phyloP scores from a whole-genome alignment of 1,140 invertebrate genomes.

The Lepidotrigona ventralis region DNA sequence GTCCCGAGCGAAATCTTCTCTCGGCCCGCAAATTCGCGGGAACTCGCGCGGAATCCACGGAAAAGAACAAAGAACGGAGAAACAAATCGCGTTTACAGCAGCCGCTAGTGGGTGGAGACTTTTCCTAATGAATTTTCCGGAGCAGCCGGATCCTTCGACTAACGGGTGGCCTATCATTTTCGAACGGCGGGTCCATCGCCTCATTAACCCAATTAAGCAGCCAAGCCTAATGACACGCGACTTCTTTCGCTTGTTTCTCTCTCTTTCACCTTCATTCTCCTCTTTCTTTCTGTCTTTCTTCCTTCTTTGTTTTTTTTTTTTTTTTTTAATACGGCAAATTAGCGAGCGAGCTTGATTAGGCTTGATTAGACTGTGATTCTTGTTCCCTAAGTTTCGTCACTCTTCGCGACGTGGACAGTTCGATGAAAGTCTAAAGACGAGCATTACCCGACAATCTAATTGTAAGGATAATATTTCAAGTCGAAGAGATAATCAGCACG shows the following conservation, averaged over 20 bases:
- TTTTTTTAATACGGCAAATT: slow-evolving; percentile 64
- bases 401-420: slow-evolving; percentile 24
- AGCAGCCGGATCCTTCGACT: slow-evolving; percentile 36
- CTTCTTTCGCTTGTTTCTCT: slow-evolving; percentile 31
- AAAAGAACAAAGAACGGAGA: background rate
- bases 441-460: too few relatives aligned
- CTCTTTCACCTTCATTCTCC: background rate
- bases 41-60: background rate
- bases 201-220: slow-evolving; percentile 76
- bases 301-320: background rate
- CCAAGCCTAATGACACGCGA: slow-evolving; percentile 68
- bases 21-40: too few relatives aligned
- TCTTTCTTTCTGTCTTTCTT: background rate
- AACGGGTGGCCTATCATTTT: slow-evolving; percentile 63
- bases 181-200: slow-evolving; percentile 64
- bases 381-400: slow-evolving; percentile 31
- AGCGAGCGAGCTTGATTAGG: slow-evolving; percentile 44
- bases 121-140: slow-evolving; percentile 61
- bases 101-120: background rate
- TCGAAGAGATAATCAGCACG: too few relatives aligned
- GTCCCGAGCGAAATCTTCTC: too few relatives aligned
- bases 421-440: background rate
- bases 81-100: slow-evolving; percentile 19
- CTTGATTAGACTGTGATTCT: too few relatives aligned
- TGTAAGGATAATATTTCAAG: too few relatives aligned